Evolutionary conservation across 2,797 vertebrate species (phyloP), one percentile per base, ranked within the genome.

Genomic region (Gastrophryne carolinensis): DNA sequence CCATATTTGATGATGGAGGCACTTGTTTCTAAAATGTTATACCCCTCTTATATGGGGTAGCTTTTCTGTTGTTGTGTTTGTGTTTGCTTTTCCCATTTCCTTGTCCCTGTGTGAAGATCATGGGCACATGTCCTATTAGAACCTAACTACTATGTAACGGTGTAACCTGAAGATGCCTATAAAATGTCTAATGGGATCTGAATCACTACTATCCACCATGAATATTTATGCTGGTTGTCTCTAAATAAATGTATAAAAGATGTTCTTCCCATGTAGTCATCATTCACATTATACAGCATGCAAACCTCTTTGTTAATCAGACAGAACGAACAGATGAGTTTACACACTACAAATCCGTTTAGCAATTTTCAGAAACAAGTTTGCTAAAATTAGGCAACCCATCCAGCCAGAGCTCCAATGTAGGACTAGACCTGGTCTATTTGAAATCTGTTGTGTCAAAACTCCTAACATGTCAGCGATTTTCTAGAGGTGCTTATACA

Each of bases 401-500:
- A 84, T 83, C 87, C 87, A 88, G 88, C 91, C 87, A 87, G 86
- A 87, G 84, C 81, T 80, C 82, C 79, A 79, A 85, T 85, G 84
- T 87, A 87, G 90, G 89, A 89, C 83, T 86, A 83, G 89, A 91
- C 89, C 91, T 91, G 89, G 91, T 90, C 91, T 91, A 90, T 67
- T 88, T 84, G 90, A 90, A 92, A 89, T 90, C 90, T 87, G 86
- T 88, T 84, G 90, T 91, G 92, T 90, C 90, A 93, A 90, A 91
- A 90, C 91, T 90, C 90, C 86, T 91, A 92, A 91, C 89, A 90
- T 90, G 88, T 90, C 91, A 92, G 91, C 92, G 90, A 91, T 91
- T 91, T 92, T 92, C 88, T 87, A 89, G 87, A 89, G 89, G 87
- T 86, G 87, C 90, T 92, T 88, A 84, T 89, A 88, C 86, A 86